These are phyloP conservation scores for Ariopsis seemanni DNA, from an alignment of 2,113 vertebrate genomes.

Conservation along the genomic window DNA sequence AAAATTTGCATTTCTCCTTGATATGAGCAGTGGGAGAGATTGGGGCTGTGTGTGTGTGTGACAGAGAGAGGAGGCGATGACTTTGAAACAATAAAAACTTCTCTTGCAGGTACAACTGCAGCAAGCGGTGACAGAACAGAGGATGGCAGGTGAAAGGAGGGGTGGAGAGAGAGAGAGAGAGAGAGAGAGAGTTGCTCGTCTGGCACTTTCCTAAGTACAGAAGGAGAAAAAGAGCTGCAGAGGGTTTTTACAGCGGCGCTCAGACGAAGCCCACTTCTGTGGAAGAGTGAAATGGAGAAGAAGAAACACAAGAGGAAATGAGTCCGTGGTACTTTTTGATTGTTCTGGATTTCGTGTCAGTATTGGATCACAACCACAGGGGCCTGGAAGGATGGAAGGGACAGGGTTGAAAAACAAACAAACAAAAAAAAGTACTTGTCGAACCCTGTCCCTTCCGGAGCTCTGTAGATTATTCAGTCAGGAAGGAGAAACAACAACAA, in stretches of 20 bases:
- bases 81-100: slow-evolving; percentile 13
- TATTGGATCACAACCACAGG: background rate
- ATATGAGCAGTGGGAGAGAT: background rate
- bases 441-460: too few species aligned
- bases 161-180: background rate
- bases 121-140: slow-evolving; percentile 1
- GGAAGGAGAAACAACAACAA: background rate
- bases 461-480: background rate
- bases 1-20: background rate
- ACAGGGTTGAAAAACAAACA: too few species aligned
- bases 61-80: background rate
- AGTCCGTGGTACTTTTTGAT: background rate
- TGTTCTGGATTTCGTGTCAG: background rate
- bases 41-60: background rate
- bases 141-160: slow-evolving; percentile 1
- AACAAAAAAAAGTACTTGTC: too few species aligned
- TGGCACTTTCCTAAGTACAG: background rate
- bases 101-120: background rate
- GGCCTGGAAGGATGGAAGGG: too few species aligned
- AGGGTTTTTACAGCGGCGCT: background rate
- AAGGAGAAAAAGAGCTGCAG: background rate
- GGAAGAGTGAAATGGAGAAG: background rate
- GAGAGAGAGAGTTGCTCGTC: background rate
- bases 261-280: background rate
- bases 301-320: background rate